Evolutionary conservation across 1,140 invertebrate species (phyloP), one percentile per base, ranked within the genome.

Genomic region (Cydia strobilella): DNA sequence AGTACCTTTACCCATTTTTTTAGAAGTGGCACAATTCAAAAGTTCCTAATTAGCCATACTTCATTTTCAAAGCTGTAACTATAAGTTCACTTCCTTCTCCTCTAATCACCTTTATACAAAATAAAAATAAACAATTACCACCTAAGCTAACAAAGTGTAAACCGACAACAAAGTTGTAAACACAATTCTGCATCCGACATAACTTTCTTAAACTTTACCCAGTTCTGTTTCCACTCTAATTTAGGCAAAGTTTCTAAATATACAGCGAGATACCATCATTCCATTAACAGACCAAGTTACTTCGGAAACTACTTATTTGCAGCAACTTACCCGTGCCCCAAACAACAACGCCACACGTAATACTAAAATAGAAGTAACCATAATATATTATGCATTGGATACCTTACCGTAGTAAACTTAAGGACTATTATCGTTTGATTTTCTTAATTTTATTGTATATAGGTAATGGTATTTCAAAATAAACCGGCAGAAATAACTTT

Each of bases 261-360:
- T 69, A 69, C 65, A 69, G 65, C 65, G 27, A 69, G 65, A 69
- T 69, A 69, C 65, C 65, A 69, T 69, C 65, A 69, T 42, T 69
- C 65, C 65, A 69, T 69, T 69, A 69, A 39, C 65, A 0, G 31
- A 5, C 27, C 27, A 35, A 69, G 31, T 69, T 69, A 20, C 65
- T 69, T 69, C n/a, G 65, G 65, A 69, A 69, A 69, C 65, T 69
- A 59, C 54, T 59, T 59, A 23, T 59, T 59, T 59, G 54, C 54
- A 59, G 20, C 54, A 59, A 59, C 54, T 59, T 59, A 59, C 0
- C 20, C 54, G 54, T 59, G 20, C 54, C 54, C 54, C 54, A 59
- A 59, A 59, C 20, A 20, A 23, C 54, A 10, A 59, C 20, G 54
- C 54, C 54, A 23, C 20, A 23, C 54, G 54, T 59, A 59, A 59